Conservation (phyloP, 2,888 invertebrate genomes). For the Boloria selene region DNA sequence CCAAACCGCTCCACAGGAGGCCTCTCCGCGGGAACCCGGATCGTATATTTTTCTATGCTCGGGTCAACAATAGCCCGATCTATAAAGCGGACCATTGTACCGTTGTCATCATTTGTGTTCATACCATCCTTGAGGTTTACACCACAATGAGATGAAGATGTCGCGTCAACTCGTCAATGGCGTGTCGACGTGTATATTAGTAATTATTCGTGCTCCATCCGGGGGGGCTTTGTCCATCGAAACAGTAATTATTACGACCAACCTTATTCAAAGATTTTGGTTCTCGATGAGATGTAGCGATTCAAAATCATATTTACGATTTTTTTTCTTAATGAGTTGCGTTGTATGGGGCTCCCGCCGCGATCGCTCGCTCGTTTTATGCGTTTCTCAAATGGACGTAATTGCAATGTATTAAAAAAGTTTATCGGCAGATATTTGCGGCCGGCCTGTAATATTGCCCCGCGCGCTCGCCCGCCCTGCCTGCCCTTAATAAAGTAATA, state of each 20-base stretch:
- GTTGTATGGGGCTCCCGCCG: constrained; percentile 61
- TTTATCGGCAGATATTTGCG: constrained; percentile 66
- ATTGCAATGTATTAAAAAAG: constrained; percentile 74
- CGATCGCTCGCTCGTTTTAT: constrained; percentile 64
- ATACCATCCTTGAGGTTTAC: constrained; percentile 81
- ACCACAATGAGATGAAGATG: constrained; percentile 77
- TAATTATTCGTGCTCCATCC: constrained; percentile 71
- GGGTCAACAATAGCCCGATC: constrained; percentile 68
- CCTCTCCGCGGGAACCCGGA: constrained; percentile 65
- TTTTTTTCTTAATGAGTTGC: constrained; percentile 58
- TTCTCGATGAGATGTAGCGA: constrained; percentile 57
- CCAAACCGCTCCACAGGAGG: constrained; percentile 72
- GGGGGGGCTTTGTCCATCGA: constrained; percentile 70
- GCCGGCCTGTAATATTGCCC: constrained; percentile 57
- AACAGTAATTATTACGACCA: constrained; percentile 61
- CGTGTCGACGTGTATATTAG: constrained; percentile 79
- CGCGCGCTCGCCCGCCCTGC: constrained; percentile 68
- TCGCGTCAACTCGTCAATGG: constrained; percentile 73
- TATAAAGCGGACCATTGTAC: constrained; percentile 70
- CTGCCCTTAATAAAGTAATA: constrained; percentile 80
- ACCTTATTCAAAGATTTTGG: constrained; percentile 56
- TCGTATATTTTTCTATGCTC: constrained; percentile 79
- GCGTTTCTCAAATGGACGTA: constrained; percentile 68
- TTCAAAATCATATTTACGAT: constrained; percentile 58
- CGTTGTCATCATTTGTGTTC: constrained; percentile 81